Base-by-base conservation (phyloP, 37 sponge, comb jelly and placozoan genomes). In the Petrosia ficiformis region DNA sequence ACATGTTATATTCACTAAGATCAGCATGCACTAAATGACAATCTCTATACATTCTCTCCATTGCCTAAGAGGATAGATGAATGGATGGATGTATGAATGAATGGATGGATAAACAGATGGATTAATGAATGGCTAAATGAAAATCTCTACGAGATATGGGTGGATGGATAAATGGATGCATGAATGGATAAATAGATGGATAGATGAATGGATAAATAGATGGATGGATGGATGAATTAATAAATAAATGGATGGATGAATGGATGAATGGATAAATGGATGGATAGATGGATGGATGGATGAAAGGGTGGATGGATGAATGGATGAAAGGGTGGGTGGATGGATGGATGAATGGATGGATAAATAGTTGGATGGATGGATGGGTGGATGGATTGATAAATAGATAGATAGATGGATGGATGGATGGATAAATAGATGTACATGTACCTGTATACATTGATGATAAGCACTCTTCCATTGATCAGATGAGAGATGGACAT, bases 1-100 rank as follows among this genome's bases (percentile, higher is more conserved):
- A 84, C 66, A 98, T 69, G 80, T 98, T 98, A 80, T 84, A 98
- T 72, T 83, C 92, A 74, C 92, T 93, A 37, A 98, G 93, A 73
- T 98, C 99, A 56, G 94, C 90, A 48, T 98, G 99, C 6, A 98
- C 86, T 52, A 96, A 79, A 33, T 84, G 84, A 70, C 92, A 84
- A 36, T 73, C 71, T 8, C n/a, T 40, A 69, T 89, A 96, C 96
- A 98, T 92, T 1, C 41, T 68, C 80, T 82, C 73, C 93, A 92
- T 86, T 2, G 80, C 72, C 86, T 93, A 80, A 0, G 43, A 40
- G 38, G 59, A 37, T 35, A 52, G 28, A 38, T 3, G 24, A 39
- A 38, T 1, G 40, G 36, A 38, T 14, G 25, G 36, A 10, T 11
- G 11, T 11, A 25, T 64, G 11, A 64, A 25, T 8, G 10, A 11